Percentiles rank a stretch among this genome's conserved stretches.
Evolutionary conservation across 2,113 vertebrate genomes (phyloP).

Genomic region (Merops nubicus): DNA sequence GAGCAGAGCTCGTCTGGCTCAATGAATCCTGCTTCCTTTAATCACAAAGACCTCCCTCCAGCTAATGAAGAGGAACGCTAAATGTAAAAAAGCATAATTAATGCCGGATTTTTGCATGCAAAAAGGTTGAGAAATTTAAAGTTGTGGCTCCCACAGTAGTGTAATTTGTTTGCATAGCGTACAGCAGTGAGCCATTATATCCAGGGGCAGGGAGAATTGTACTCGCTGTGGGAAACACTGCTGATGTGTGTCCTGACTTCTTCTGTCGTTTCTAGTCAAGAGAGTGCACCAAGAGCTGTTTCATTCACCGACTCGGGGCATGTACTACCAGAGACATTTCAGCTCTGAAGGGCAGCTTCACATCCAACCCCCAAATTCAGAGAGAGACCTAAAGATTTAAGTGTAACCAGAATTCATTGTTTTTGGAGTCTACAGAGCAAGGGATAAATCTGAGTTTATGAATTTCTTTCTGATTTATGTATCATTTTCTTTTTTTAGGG

Average conservation of each 20-base stretch:
- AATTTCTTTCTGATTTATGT: background rate
- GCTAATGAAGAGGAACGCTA: background rate
- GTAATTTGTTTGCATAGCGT: constrained; percentile 34
- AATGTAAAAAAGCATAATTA: constrained; percentile 42
- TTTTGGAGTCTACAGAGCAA: background rate
- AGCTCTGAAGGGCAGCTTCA: background rate
- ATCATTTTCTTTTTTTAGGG: background rate
- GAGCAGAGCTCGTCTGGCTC: constrained; percentile 52
- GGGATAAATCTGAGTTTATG: background rate
- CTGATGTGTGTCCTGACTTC: constrained; percentile 6
- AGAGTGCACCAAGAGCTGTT: background rate
- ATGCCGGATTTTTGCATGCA: constrained; percentile 45
- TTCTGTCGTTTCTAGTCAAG: background rate
- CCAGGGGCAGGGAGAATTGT: background rate
- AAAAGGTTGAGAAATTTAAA: constrained; percentile 46
- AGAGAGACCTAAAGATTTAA: background rate
- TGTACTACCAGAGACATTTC: background rate
- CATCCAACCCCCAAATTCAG: background rate
- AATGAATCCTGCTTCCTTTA: constrained; percentile 65
- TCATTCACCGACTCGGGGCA: background rate
- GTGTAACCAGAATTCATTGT: background rate
- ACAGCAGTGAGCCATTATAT: background rate
- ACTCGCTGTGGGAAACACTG: constrained; percentile 28
- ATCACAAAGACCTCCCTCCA: constrained; percentile 64
- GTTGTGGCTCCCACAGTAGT: constrained; percentile 49